Conservation (phyloP, 2,797 vertebrate species). For the Hipposideros larvatus region DNA sequence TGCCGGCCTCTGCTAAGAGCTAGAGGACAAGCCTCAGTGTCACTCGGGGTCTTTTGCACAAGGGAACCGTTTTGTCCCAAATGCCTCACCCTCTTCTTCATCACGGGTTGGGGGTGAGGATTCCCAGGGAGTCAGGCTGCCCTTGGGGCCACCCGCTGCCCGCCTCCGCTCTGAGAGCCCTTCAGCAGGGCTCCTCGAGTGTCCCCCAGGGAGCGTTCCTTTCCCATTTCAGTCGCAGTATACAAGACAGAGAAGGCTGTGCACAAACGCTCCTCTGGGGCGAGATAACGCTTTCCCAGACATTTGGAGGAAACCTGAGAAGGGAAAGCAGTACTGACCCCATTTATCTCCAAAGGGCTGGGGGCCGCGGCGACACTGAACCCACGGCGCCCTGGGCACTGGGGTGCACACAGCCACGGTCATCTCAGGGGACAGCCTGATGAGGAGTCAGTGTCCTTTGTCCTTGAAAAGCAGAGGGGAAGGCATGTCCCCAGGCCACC, state of each 20-base stretch:
- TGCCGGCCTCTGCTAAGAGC: neutral
- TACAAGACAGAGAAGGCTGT: too few relatives aligned
- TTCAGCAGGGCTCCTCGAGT: neutral
- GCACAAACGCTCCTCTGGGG: neutral
- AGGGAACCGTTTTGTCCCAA: neutral
- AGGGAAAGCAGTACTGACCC: neutral
- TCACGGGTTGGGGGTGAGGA: neutral
- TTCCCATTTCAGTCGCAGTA: neutral
- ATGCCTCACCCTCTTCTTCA: neutral
- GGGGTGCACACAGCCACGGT: accelerated
- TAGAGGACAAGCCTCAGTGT: accelerated
- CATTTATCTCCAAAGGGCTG: neutral
- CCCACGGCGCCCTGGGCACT: neutral
- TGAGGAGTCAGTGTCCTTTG: neutral
- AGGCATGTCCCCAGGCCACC: conserved; percentile 53
- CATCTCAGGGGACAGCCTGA: neutral
- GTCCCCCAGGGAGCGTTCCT: neutral
- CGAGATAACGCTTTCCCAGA: neutral
- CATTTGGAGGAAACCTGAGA: neutral
- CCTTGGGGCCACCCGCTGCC: neutral
- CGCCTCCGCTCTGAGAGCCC: neutral
- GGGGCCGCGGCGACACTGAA: neutral
- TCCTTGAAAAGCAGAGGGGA: neutral
- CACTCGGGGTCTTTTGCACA: neutral
- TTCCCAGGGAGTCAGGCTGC: neutral